Conservation (phyloP, 2,113 vertebrate genomes). For the Chloebia gouldiae region DNA sequence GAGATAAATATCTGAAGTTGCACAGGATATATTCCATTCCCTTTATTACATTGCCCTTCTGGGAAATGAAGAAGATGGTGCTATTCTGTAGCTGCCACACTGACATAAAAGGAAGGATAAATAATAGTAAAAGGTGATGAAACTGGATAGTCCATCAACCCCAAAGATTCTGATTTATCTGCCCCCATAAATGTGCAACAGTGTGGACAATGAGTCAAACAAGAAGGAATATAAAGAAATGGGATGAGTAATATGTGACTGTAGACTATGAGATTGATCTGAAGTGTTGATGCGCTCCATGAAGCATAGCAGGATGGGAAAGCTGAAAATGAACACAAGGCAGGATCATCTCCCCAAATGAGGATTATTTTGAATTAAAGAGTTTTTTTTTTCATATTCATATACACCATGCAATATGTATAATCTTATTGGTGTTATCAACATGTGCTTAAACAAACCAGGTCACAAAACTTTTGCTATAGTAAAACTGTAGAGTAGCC, state of each 20-base stretch:
- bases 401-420: not conserved
- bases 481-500: not conserved
- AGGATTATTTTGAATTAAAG: not conserved
- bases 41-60: not conserved
- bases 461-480: not conserved
- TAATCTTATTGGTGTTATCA: not conserved
- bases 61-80: not conserved
- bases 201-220: not conserved
- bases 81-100: not conserved
- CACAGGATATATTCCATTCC: not conserved
- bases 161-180: constrained; percentile 38
- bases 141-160: not conserved
- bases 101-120: not conserved
- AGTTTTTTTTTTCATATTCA: not conserved
- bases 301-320: not conserved
- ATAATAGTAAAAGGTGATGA: constrained; percentile 37
- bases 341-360: not conserved
- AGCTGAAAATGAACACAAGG: not conserved
- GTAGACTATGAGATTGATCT: not conserved
- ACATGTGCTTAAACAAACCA: not conserved
- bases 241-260: not conserved
- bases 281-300: not conserved
- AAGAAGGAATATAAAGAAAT: not conserved
- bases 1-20: not conserved
- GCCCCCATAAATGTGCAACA: not conserved